Evolutionary conservation across 2,113 vertebrate genomes (phyloP).

Genomic region (Chrysemys picta): DNA sequence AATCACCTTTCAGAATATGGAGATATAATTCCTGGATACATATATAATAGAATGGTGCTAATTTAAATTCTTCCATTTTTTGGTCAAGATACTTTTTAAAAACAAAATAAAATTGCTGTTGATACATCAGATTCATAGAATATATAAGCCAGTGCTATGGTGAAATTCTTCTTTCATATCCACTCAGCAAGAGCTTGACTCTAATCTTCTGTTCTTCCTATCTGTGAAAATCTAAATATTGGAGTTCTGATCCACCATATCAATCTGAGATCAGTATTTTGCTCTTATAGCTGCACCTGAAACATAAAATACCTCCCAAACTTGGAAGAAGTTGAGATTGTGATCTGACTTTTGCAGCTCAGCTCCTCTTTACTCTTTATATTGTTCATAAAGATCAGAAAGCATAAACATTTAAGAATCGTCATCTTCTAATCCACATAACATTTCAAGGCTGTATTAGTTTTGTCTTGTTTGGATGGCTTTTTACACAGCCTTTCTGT

Average conservation of each 20-base stretch:
- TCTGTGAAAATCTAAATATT: neutral
- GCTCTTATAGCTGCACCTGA: neutral
- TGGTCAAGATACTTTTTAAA: neutral
- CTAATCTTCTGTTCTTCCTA: neutral
- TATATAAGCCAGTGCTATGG: neutral
- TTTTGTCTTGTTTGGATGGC: neutral
- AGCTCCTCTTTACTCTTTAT: neutral
- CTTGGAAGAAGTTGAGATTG: neutral
- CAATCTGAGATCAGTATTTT: neutral
- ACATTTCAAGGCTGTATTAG: neutral
- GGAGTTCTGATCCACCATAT: fast-evolving
- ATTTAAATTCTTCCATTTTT: neutral
- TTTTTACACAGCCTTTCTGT: neutral
- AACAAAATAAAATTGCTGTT: neutral
- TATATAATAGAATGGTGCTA: neutral
- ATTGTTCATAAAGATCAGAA: neutral
- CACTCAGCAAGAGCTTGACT: neutral
- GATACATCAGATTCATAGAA: neutral
- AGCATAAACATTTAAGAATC: neutral
- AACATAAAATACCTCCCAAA: neutral
- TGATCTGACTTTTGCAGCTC: neutral
- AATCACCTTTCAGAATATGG: neutral
- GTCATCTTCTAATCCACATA: neutral
- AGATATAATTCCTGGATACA: neutral
- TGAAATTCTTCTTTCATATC: neutral